Conservation (phyloP, 2,888 invertebrate species). For the Drymonia ruficornis region DNA sequence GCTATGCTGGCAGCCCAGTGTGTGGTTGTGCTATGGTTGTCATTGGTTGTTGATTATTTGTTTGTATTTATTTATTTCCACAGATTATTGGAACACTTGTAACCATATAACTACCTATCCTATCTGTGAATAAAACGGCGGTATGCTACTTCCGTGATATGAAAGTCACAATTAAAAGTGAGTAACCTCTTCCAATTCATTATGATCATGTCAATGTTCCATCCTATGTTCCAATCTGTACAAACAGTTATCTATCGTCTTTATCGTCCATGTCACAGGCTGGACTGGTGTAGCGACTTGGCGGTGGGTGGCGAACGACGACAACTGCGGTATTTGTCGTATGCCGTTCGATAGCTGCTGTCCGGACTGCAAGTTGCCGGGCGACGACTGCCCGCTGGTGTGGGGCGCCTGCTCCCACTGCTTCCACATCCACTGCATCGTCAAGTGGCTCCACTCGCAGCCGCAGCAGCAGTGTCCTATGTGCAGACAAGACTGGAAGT, state of each 20-base stretch:
- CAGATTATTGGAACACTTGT: no score
- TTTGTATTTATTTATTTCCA: no score
- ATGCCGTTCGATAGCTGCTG: constrained; percentile 99
- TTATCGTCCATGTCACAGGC: constrained; percentile 69
- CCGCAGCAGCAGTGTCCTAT: constrained; percentile 96
- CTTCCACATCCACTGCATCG: constrained; percentile 99
- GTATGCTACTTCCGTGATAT: constrained; percentile 58
- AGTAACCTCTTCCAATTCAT: constrained; percentile 52
- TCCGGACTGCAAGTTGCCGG: constrained; percentile 98
- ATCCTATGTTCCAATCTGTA: neutral
- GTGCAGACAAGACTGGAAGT: constrained; percentile 99
- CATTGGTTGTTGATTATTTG: no score
- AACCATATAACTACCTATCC: no score
- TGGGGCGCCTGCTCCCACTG: constrained; percentile 99
- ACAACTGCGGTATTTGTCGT: constrained; percentile 99
- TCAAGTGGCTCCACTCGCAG: constrained; percentile 99
- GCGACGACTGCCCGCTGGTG: constrained; percentile 98
- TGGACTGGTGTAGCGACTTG: constrained; percentile 99
- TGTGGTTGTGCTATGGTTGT: no score
- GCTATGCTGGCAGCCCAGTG: no score
- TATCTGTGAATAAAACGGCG: no score
- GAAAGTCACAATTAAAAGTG: constrained; percentile 87
- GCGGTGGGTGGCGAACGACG: constrained; percentile 99
- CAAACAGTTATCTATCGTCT: neutral
- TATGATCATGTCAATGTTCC: neutral